These are phyloP conservation scores for Tylochromis polylepis DNA, from an alignment of 2,113 vertebrate genomes.

Conservation along the genomic window DNA sequence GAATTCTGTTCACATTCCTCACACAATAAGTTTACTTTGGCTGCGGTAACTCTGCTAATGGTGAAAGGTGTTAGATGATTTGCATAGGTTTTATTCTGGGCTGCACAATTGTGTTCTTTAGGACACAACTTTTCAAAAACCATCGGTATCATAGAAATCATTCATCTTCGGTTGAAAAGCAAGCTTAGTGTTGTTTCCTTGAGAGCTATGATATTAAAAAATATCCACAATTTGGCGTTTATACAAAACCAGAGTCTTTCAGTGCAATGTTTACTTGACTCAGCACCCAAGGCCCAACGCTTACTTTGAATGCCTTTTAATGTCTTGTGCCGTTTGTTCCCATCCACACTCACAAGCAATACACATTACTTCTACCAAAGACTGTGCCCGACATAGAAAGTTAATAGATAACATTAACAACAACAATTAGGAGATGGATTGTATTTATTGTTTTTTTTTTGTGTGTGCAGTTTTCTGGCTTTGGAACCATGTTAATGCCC, in stretches of 20 bases:
- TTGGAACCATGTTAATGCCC: background rate
- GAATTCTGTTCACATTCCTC: background rate
- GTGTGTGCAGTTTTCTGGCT: background rate
- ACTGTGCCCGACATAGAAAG: background rate
- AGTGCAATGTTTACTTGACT: background rate
- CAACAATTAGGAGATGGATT: background rate
- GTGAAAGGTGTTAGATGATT: background rate
- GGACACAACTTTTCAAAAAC: background rate
- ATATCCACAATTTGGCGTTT: fast-evolving
- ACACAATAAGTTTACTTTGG: background rate
- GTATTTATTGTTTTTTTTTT: background rate
- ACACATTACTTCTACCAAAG: background rate
- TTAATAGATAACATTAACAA: background rate
- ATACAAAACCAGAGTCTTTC: background rate
- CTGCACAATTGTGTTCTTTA: background rate
- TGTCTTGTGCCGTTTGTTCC: background rate
- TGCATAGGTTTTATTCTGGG: background rate
- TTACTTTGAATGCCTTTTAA: background rate
- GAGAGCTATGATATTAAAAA: background rate
- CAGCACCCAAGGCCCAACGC: fast-evolving
- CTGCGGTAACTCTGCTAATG: background rate
- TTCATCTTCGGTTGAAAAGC: background rate
- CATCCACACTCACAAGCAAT: background rate
- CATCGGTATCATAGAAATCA: background rate
- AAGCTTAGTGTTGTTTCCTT: background rate